Base-by-base conservation (phyloP, 2,797 vertebrate genomes). In the Percopsis omiscomaycus region DNA sequence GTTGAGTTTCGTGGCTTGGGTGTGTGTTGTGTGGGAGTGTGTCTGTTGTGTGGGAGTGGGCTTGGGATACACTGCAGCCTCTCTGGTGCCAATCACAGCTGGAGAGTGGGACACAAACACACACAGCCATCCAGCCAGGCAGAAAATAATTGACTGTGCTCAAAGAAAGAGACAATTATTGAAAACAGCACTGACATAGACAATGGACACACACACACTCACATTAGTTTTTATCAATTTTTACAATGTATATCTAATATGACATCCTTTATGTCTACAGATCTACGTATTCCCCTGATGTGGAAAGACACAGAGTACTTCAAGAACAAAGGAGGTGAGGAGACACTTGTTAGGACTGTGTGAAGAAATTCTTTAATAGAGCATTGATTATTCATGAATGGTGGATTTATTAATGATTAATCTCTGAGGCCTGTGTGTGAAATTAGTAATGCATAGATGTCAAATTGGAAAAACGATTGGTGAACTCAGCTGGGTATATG, bases 301-400 rank as follows among this genome's bases (percentile, higher is more conserved):
- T 98, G 96, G 96, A 98, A 98, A 88, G 96, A 98, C 91, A 97
- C 95, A 0, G 96, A 98, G 69, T 97, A 98, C 87, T 98, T 98
- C 89, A 96, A 95, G 88, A 98, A 98, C 90, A 98, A 98, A 91
- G 96, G 96, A 74, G 96, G 96, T 98, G 80, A 94, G 89, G 22
- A 64, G 58, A 15, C 52, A 51, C 45, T 8, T 8, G 13, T 16
- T 30, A 8, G 15, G 2, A 27, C 46, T 1, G 11, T 64, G 48
- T 51, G 59, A 61, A 60, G 51, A 60, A 47, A 54, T 60, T 68
- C 55, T 64, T 63, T n/a, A 55, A 74, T 75, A 51, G 52, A n/a
- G 72, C 59, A 49, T 74, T 64, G 74, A 78, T 67, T 59, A 75
- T 84, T 77, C 37, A 75, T 46, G 29, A 29, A 49, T 6, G 16